phyloP scores from a whole-genome alignment of 1,140 invertebrate genomes.

The Aphaenogaster floridana region DNA sequence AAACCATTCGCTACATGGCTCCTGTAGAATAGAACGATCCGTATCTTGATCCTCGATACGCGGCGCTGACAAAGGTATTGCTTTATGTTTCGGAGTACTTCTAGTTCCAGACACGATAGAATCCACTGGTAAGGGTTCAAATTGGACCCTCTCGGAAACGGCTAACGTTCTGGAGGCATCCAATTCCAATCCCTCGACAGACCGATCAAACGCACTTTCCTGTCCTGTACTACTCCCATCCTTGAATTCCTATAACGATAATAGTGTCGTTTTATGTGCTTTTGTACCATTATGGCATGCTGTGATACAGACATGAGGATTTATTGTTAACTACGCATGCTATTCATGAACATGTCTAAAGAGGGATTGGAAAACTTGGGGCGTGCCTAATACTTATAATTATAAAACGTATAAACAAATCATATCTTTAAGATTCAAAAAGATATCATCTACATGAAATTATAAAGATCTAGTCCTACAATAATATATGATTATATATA shows the following conservation, averaged over 20 bases:
- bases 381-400: neutral
- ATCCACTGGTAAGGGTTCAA: slow-evolving; percentile 83
- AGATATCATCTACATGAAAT: slow-evolving; percentile 16
- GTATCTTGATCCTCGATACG: slow-evolving; percentile 78
- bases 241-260: slow-evolving; percentile 84
- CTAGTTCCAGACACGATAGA: slow-evolving; percentile 79
- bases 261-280: neutral
- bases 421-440: neutral
- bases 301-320: slow-evolving; percentile 12
- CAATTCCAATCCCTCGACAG: slow-evolving; percentile 81
- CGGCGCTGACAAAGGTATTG: slow-evolving; percentile 77
- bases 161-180: slow-evolving; percentile 80
- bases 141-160: slow-evolving; percentile 79
- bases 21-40: slow-evolving; percentile 69
- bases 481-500: neutral
- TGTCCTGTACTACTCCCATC: slow-evolving; percentile 80
- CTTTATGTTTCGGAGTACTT: slow-evolving; percentile 77
- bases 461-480: slow-evolving; percentile 17
- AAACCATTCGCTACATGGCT: slow-evolving; percentile 82
- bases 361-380: neutral
- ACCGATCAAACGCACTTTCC: slow-evolving; percentile 77
- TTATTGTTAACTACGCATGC: slow-evolving; percentile 61
- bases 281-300: neutral
- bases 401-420: neutral
- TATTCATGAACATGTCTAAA: slow-evolving; percentile 7